Evolutionary conservation across 2,797 vertebrate species (phyloP), one percentile per base, ranked within the genome.

Genomic region (Cheirogaleus major): DNA sequence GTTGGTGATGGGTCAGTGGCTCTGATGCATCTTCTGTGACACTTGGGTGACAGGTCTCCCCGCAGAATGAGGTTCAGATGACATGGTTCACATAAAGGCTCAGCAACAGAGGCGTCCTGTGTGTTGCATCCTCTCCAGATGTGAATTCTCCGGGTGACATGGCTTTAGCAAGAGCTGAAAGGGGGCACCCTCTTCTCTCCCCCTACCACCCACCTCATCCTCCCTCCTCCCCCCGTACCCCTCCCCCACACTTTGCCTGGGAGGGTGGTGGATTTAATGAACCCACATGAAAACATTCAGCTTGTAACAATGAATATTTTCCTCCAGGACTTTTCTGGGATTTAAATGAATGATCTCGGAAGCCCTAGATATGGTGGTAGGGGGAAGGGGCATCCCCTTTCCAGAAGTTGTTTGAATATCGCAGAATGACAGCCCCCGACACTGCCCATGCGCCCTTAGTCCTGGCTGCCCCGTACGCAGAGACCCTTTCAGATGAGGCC

Each of bases 61-160:
- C 12, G 7, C 50, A 57, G 50, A 80, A 52, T 9, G 25, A 43
- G 27, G 38, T 55, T 32, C 25, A n/a, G 80, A 30, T 1, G 59
- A 52, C 48, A 18, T 32, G 38, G 15, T 0, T 6, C 27, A 23
- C 11, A 30, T 5, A 12, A 6, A 80, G 70, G 22, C 55, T 17
- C 5, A 17, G 70, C 30, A 12, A 41, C 18, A 8, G 15, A 73
- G 83, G 32, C 0, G 43, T 11, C 1, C 1, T 5, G 10, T 0
- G 8, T 7, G 45, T 0, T 27, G 63, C 2, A 0, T 25, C 63
- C 63, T 50, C 59, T 78, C 55, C 63, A 25, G 80, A 35, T 45
- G 48, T 48, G 52, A 63, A 23, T 35, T 25, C 67, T 22, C 2
- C 7, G 15, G 78, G 61, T 10, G 38, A 41, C 32, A 7, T 0